Percentiles rank a stretch among this genome's conserved stretches.
Evolutionary conservation across 2,797 vertebrate species (phyloP).

Genomic region (Labroides dimidiatus): DNA sequence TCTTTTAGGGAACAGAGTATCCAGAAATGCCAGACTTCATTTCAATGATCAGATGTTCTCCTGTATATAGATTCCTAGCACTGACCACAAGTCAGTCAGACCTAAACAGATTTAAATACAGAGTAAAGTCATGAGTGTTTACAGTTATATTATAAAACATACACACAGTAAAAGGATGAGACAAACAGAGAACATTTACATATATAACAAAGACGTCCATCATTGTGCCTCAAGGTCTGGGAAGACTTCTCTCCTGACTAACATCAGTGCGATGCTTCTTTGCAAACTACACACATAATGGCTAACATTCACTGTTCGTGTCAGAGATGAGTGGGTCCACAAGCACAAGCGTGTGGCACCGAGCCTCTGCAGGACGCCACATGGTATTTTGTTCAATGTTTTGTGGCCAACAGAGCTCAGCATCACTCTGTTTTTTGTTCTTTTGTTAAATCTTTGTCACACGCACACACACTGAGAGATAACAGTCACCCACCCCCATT

Average conservation of each 20-base stretch:
- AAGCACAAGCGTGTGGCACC: not conserved
- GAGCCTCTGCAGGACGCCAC: constrained; percentile 19
- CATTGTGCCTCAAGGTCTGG: constrained; percentile 43
- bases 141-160: constrained; percentile 80
- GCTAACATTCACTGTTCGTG: constrained; percentile 41
- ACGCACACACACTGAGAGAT: constrained; percentile 38
- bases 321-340: constrained; percentile 5
- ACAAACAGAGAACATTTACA: constrained; percentile 79
- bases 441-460: constrained; percentile 35
- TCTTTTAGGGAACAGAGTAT: constrained; percentile 14
- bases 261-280: constrained; percentile 44
- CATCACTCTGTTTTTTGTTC: constrained; percentile 50
- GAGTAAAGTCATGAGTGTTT: constrained; percentile 73
- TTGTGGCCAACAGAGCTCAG: constrained; percentile 40
- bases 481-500: constrained; percentile 32
- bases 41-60: constrained; percentile 33
- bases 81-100: constrained; percentile 46
- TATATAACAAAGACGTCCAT: constrained; percentile 73
- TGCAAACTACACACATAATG: constrained; percentile 46
- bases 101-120: constrained; percentile 69
- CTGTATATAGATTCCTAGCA: constrained; percentile 34
- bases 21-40: constrained; percentile 33
- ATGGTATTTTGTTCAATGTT: constrained; percentile 24
- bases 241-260: constrained; percentile 40
- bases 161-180: constrained; percentile 76